Evolutionary conservation across 2,888 invertebrate species (phyloP).

Genomic region (Ormia ochracea): DNA sequence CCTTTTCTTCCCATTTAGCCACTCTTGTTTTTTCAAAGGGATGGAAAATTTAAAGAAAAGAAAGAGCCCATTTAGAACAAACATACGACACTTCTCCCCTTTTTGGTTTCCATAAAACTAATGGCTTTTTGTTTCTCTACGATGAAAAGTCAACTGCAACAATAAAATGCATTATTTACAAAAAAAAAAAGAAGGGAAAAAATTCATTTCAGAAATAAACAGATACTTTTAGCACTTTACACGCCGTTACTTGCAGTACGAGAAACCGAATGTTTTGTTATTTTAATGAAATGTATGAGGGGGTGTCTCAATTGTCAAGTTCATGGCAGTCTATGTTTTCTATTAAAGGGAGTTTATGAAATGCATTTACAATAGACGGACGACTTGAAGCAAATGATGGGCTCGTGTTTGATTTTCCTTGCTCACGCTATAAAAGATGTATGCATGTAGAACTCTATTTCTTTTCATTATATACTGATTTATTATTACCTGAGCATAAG

Average conservation of each 20-base stretch:
- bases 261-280: not conserved
- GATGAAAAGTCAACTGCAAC: conserved; percentile 22
- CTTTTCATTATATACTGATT: no score
- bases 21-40: not conserved
- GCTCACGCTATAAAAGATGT: not conserved
- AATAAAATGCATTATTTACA: conserved; percentile 27
- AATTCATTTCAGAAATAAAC: conserved; percentile 44
- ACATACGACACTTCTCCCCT: conserved; percentile 13
- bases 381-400: not conserved
- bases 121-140: conserved; percentile 50
- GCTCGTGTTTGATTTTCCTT: not conserved
- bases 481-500: no score
- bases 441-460: no score
- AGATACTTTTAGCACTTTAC: conserved; percentile 37
- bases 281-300: not conserved
- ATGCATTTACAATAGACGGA: conserved; percentile 1
- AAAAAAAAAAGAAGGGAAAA: not conserved
- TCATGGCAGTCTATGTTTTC: conserved; percentile 14
- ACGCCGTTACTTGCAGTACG: not conserved
- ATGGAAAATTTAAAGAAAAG: not conserved
- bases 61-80: not conserved
- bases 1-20: not conserved
- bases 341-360: conserved; percentile 20
- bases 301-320: conserved; percentile 36
- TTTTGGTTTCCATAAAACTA: conserved; percentile 34